Evolutionary conservation across 2,888 invertebrate genomes (phyloP).

Genomic region (Herminia tarsipennalis): DNA sequence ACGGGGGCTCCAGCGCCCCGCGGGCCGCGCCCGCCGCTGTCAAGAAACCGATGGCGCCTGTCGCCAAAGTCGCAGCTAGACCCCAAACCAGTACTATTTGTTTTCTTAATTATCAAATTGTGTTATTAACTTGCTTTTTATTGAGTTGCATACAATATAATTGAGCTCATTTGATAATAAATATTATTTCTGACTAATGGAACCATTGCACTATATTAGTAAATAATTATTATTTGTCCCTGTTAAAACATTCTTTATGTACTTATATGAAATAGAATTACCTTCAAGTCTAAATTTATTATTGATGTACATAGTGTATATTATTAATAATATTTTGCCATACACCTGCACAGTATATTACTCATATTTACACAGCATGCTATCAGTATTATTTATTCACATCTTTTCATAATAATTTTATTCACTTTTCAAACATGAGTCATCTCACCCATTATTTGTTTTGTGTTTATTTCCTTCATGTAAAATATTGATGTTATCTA

Average conservation of each 20-base stretch:
- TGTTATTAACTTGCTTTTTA: slow-evolving; percentile 36
- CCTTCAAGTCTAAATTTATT: slow-evolving; percentile 8
- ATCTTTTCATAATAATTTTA: slow-evolving; percentile 11
- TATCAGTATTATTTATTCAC: slow-evolving; percentile 20
- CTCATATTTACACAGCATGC: slow-evolving; percentile 45
- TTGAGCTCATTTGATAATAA: slow-evolving; percentile 14
- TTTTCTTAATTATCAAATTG: slow-evolving; percentile 59
- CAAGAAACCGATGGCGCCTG: slow-evolving; percentile 77
- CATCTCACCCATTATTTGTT: slow-evolving; percentile 10
- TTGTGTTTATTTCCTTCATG: slow-evolving; percentile 17
- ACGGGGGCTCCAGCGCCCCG: slow-evolving; percentile 87
- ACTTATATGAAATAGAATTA: neutral
- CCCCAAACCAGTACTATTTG: slow-evolving; percentile 86
- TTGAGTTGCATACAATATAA: slow-evolving; percentile 25
- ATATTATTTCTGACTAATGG: slow-evolving; percentile 35
- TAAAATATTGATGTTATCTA: neutral
- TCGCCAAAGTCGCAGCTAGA: slow-evolving; percentile 87
- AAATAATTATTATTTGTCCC: slow-evolving; percentile 19
- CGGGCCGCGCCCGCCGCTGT: slow-evolving; percentile 68
- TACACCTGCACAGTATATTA: slow-evolving; percentile 42
- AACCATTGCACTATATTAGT: slow-evolving; percentile 55
- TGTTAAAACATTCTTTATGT: neutral
- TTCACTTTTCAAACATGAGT: slow-evolving; percentile 16
- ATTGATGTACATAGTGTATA: slow-evolving; percentile 33
- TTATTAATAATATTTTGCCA: slow-evolving; percentile 11